A percentile compares a stretch with the other conserved stretches of the same genome.
These are phyloP conservation scores for Muraenolepis orangiensis DNA, from an alignment of 2,797 vertebrate genomes.

Conservation along the genomic window DNA sequence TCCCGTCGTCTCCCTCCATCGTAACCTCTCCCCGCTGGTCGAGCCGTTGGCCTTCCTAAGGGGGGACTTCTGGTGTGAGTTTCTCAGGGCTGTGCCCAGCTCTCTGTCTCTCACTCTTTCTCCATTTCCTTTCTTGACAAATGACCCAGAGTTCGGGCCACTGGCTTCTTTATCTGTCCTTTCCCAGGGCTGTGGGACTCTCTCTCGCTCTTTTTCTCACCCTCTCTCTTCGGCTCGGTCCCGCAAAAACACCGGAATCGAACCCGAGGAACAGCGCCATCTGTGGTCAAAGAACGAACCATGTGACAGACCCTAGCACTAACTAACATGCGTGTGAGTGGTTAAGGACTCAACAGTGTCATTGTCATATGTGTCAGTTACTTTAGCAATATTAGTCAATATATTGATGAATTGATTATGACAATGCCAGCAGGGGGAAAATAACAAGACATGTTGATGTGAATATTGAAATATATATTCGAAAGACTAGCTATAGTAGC, in stretches of 20 bases:
- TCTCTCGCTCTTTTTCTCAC: constrained; percentile 47
- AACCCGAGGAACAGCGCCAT: too few relatives aligned
- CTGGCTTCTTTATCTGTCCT: constrained; percentile 66
- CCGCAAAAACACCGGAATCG: background rate
- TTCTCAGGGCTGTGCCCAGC: constrained; percentile 76
- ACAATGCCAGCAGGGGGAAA: too few relatives aligned
- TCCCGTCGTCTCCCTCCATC: constrained; percentile 42
- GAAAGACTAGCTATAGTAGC: too few relatives aligned
- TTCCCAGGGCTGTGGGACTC: constrained; percentile 70
- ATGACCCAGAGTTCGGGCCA: constrained; percentile 65
- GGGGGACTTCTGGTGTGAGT: constrained; percentile 57
- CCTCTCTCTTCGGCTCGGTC: constrained; percentile 44
- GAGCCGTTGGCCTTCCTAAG: constrained; percentile 52
- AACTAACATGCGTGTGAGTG: too few relatives aligned
- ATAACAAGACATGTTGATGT: too few relatives aligned
- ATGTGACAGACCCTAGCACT: too few relatives aligned
- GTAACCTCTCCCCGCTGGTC: constrained; percentile 56
- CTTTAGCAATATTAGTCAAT: too few relatives aligned
- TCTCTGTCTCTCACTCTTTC: constrained; percentile 18
- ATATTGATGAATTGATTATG: too few relatives aligned
- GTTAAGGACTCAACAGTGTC: too few relatives aligned
- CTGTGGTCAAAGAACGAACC: too few relatives aligned
- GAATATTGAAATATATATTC: too few relatives aligned
- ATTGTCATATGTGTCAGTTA: too few relatives aligned
- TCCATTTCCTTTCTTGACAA: constrained; percentile 42